Evolutionary conservation across 2,888 invertebrate genomes (phyloP).

Genomic region (Polydesmus complanatus): DNA sequence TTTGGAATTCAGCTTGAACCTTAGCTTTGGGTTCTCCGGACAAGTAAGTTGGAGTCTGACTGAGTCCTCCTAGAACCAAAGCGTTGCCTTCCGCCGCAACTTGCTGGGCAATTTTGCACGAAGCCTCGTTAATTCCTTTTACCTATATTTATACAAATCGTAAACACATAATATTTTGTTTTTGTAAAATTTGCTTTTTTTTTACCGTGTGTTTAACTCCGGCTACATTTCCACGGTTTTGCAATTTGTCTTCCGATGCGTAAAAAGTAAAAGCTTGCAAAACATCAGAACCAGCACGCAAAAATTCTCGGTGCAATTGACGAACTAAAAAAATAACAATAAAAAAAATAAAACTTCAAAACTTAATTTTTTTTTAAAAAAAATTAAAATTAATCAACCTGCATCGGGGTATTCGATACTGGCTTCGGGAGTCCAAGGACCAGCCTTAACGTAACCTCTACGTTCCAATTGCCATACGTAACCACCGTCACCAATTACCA

Average conservation of each 20-base stretch:
- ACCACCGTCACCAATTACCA: conserved; percentile 34
- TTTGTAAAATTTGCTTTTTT: neutral
- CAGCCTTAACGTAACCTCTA: conserved; percentile 35
- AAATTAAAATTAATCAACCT: conserved; percentile 17
- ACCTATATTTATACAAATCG: neutral
- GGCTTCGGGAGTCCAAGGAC: conserved; percentile 37
- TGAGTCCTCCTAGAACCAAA: conserved; percentile 30
- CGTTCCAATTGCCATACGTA: conserved; percentile 36
- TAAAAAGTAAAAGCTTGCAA: conserved; percentile 36
- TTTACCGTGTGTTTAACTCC: conserved; percentile 25
- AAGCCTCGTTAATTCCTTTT: conserved; percentile 29
- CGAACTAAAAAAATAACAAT: conserved; percentile 24
- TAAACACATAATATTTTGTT: neutral
- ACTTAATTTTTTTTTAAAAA: too few relatives aligned
- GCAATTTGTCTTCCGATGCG: conserved; percentile 34
- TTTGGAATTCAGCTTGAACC: conserved; percentile 29
- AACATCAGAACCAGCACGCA: conserved; percentile 33
- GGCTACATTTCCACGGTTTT: conserved; percentile 30
- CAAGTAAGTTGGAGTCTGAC: conserved; percentile 32
- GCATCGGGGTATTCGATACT: conserved; percentile 34
- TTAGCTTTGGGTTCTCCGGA: conserved; percentile 27
- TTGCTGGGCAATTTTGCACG: conserved; percentile 29
- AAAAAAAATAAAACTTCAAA: conserved; percentile 23
- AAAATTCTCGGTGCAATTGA: conserved; percentile 32
- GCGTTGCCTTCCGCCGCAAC: conserved; percentile 31